Base-by-base conservation (phyloP, 1,140 invertebrate genomes). In the Nephila pilipes region DNA sequence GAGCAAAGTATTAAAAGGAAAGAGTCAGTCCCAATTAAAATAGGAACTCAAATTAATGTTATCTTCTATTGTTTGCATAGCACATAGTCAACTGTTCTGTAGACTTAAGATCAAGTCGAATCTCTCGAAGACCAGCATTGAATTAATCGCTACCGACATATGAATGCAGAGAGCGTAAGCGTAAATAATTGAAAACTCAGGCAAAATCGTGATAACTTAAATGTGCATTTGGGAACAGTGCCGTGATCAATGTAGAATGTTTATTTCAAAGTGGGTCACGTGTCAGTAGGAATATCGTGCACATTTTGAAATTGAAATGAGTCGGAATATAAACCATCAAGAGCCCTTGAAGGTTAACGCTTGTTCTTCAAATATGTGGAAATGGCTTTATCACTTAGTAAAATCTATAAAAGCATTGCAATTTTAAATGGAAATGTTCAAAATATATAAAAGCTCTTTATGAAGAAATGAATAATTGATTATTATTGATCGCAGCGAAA, bases 281-380 rank as follows among this genome's bases (percentile, higher is more conserved):
- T 91, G 89, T 63, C 89, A 81, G 79, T 63, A 25, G 20, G 38
- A 83, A 54, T 57, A 46, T 91, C 89, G 89, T 91, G 89, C 32
- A 75, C 25, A 46, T 69, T 63, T 60, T 87, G 85, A 60, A 60
- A 87, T 12, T 60, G 55, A 87, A 63, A 60, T 29, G 20, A 87
- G 85, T 20, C 36, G n/a, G 85, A 87, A 87, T 83, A 55, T 12
- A 16, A 25, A 81, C 46, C 29, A 18, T 36, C n/a, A 32, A 4
- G 32, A 36, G 29, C 0, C 20, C 63, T 36, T 32, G 69, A 75
- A 75, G 69, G 69, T 36, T 75, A n/a, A n/a, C n/a, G 29, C 29
- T 60, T 60, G 20, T 60, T 18, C 69, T 32, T 36, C 69, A 32
- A 32, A 32, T 32, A 29, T 75, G 25, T 14, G 14, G 14, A 36